phyloP scores from a whole-genome alignment of 1,140 invertebrate genomes.

The Asbolus verrucosus region DNA sequence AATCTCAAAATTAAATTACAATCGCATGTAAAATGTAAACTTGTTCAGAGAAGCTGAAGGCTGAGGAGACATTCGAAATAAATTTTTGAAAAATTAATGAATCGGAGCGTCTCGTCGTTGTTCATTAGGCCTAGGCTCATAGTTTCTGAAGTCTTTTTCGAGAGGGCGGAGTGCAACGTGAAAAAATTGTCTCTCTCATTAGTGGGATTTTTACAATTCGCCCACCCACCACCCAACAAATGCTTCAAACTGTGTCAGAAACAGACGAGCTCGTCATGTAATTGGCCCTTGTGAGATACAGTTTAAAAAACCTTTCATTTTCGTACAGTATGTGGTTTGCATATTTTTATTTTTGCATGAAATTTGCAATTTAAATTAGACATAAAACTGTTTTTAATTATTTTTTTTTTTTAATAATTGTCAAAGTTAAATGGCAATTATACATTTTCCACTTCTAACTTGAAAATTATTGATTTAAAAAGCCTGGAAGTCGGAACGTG shows the following conservation, averaged over 20 bases:
- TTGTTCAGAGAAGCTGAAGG: neutral
- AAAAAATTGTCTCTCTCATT: slow-evolving; percentile 27
- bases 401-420: too few species aligned
- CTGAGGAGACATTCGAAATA: neutral
- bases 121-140: slow-evolving; percentile 2
- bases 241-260: slow-evolving; percentile 25
- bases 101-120: neutral
- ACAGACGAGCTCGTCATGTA: slow-evolving; percentile 20
- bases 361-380: slow-evolving; percentile 19
- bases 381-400: slow-evolving; percentile 33
- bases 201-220: slow-evolving; percentile 34
- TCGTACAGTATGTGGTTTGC: slow-evolving; percentile 17
- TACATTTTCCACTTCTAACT: too few species aligned
- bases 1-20: neutral
- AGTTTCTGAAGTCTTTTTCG: neutral
- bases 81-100: neutral
- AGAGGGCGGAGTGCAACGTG: neutral
- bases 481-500: too few species aligned
- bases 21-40: neutral
- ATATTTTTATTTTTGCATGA: slow-evolving; percentile 18
- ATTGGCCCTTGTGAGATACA: slow-evolving; percentile 35
- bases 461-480: too few species aligned
- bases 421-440: too few species aligned
- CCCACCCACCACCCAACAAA: slow-evolving; percentile 9
- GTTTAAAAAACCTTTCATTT: slow-evolving; percentile 16